phyloP scores from a whole-genome alignment of 1,140 invertebrate species.

The Bombus picipes region DNA sequence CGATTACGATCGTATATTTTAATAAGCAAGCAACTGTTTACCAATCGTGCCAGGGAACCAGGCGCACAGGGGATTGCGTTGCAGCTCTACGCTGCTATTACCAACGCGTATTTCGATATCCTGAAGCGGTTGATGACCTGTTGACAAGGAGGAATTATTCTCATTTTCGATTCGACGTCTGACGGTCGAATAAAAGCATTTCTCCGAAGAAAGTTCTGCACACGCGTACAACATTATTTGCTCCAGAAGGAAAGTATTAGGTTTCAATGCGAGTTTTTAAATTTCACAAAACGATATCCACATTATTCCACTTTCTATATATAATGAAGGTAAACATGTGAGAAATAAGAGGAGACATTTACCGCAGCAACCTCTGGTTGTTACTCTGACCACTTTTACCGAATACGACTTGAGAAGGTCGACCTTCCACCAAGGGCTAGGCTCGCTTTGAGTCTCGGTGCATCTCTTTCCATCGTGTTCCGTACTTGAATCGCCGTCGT shows the following conservation, averaged over 20 bases:
- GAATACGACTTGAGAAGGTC: constrained; percentile 92
- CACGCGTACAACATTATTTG: neutral
- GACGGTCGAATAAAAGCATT: neutral
- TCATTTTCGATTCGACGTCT: neutral
- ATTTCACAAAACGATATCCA: neutral
- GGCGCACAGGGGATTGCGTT: constrained; percentile 94
- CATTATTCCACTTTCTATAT: neutral
- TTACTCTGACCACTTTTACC: constrained; percentile 92
- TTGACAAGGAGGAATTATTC: constrained; percentile 20
- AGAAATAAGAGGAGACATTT: constrained; percentile 66
- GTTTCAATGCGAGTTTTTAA: neutral
- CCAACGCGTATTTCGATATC: constrained; percentile 96
- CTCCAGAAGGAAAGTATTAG: neutral
- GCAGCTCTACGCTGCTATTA: constrained; percentile 92
- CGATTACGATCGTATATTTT: neutral
- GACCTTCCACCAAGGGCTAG: constrained; percentile 95
- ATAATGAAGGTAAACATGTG: neutral
- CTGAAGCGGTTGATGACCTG: constrained; percentile 93
- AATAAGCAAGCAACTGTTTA: constrained; percentile 78
- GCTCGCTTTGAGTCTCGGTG: constrained; percentile 93
- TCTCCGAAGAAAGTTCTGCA: neutral
- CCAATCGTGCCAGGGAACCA: constrained; percentile 96
- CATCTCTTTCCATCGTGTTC: constrained; percentile 94
- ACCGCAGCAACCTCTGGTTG: constrained; percentile 93
- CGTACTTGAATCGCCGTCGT: constrained; percentile 91